Base-by-base conservation (phyloP, 2,888 invertebrate species). In the Coenonympha glycerion region DNA sequence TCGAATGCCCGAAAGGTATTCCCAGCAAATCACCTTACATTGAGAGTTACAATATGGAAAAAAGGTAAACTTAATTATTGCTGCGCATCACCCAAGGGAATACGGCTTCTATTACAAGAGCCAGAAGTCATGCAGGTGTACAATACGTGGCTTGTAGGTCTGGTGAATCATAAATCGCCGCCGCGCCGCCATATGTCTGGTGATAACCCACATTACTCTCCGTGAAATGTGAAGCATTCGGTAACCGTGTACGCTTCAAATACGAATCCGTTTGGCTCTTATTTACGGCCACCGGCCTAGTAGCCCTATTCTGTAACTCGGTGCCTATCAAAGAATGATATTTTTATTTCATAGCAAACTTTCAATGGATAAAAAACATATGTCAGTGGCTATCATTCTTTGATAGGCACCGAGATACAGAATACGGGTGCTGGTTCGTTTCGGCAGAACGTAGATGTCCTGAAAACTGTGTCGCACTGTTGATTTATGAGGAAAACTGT, bases 171-270 rank as follows among this genome's bases (percentile, higher is more conserved):
- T 79, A 78, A 79, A 79, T 79, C 68, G 62, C 55, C 53, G 56
- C 53, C 54, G 62, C 64, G 66, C 68, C 67, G 59, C 71, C 69
- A 76, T 78, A 73, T 66, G 73, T 79, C 73, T 56, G 51, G 64
- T 64, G 69, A 73, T 75, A 71, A 68, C 77, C 71, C 46, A 19
- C 46, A 46, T 46, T 28, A 46, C 28, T 46, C 46, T 46, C 30
- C 6, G 36, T 16, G 28, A 36, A 46, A 46, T n/a, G 36, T 16
- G 28, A 36, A 46, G 37, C 46, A 28, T 26, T 26, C 46, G 9
- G 31, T 26, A 46, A 9, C 24, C 26, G 24, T 21, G 31, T 13
- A 9, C 22, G 22, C 46, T 18, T 26, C 46, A 26, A 36, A 46
- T 46, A 28, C 39, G 15, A 15, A 39, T 24, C 39, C 39, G 24